Conservation (phyloP, 2,797 vertebrate genomes). For the Coilia nasus region DNA sequence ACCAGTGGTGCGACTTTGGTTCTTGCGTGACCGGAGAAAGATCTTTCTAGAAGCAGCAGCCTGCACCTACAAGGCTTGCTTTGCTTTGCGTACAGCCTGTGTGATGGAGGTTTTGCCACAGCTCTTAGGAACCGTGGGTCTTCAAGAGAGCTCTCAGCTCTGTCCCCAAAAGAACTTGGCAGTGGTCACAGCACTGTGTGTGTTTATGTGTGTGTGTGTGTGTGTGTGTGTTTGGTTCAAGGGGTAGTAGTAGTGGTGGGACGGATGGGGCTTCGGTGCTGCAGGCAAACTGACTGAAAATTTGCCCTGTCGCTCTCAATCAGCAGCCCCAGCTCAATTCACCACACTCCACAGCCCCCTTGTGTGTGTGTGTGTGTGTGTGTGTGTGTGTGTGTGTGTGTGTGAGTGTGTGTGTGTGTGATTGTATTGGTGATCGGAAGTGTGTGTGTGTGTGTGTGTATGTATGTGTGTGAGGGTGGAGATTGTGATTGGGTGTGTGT, state of each 20-base stretch:
- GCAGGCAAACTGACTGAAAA: not conserved
- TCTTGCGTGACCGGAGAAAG: not conserved
- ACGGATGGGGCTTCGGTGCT: not conserved
- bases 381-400: not conserved
- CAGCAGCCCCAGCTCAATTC: not conserved
- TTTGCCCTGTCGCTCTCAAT: not conserved
- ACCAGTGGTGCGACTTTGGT: not conserved
- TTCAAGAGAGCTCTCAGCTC: not conserved
- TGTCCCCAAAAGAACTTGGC: not conserved
- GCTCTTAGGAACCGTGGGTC: not conserved
- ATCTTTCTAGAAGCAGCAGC: not conserved
- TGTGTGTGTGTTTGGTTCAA: not conserved
- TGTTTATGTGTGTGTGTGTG: no score
- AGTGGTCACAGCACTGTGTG: not conserved
- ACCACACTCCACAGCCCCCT: not conserved
- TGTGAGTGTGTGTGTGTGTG: not conserved
- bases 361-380: not conserved
- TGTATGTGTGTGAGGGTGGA: not conserved
- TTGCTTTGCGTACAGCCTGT: not conserved
- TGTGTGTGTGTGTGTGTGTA: not conserved
- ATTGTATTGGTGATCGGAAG: not conserved
- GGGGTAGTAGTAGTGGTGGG: not conserved
- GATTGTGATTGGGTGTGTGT: not conserved
- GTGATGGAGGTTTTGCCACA: not conserved
- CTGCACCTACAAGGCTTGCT: not conserved